Conservation (phyloP, 2,888 invertebrate species). For the Drosophila yooni region DNA sequence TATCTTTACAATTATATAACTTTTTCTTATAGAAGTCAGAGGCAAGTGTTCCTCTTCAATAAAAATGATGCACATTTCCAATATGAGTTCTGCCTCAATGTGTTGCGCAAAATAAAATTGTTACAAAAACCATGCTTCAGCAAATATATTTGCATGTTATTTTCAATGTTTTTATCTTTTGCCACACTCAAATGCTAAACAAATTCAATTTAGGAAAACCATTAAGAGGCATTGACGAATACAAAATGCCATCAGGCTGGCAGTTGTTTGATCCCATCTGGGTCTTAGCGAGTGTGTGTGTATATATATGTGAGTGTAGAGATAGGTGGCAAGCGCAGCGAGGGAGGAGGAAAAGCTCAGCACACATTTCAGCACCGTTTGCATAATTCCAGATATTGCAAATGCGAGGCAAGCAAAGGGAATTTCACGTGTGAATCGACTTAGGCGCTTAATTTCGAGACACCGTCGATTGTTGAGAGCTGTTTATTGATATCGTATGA, state of each 20-base stretch:
- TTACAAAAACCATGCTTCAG: not conserved
- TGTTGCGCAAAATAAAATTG: not conserved
- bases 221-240: not conserved
- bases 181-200: not conserved
- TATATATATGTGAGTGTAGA: not conserved
- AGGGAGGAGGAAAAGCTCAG: conserved; percentile 23
- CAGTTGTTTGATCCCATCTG: not conserved
- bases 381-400: conserved; percentile 22
- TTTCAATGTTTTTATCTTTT: not conserved
- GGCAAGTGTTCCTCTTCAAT: not conserved
- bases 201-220: not conserved
- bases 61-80: not conserved
- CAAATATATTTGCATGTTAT: not conserved
- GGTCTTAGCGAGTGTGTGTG: not conserved
- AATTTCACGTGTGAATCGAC: conserved; percentile 12
- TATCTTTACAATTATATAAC: not conserved
- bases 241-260: not conserved
- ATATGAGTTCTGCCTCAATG: not conserved
- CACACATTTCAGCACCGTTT: conserved; percentile 33
- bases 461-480: conserved; percentile 40
- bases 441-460: conserved; percentile 58
- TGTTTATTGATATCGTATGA: conserved; percentile 20
- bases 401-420: conserved; percentile 38
- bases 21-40: not conserved
- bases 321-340: not conserved